phyloP scores from a whole-genome alignment of 2,113 vertebrate species.

The Diphyllodes magnificus region DNA sequence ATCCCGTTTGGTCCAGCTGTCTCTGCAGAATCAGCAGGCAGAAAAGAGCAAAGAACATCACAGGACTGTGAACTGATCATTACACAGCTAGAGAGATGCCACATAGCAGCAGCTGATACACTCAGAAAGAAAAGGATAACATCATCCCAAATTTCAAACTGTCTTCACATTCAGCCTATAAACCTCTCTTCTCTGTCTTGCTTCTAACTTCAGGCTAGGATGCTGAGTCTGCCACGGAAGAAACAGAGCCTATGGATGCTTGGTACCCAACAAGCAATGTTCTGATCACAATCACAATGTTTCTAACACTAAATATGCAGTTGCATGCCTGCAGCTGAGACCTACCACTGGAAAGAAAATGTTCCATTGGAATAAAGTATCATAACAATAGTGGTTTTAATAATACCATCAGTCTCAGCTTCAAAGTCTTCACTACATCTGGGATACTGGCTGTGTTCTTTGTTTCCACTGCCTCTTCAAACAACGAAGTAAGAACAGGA shows the following conservation, averaged over 20 bases:
- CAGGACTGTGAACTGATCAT: not conserved
- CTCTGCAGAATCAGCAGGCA: not conserved
- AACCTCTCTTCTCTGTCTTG: not conserved
- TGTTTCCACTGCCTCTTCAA: not conserved
- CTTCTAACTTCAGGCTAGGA: not conserved
- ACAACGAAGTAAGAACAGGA: not conserved
- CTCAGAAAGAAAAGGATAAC: not conserved
- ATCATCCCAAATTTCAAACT: not conserved
- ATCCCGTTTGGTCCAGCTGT: not conserved
- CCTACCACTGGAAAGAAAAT: not conserved
- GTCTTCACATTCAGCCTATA: not conserved
- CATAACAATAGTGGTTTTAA: not conserved
- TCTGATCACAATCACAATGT: not conserved
- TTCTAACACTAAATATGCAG: not conserved
- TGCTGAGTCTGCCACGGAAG: not conserved
- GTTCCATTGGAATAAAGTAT: not conserved
- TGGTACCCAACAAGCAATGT: not conserved
- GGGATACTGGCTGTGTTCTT: not conserved
- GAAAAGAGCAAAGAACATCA: not conserved
- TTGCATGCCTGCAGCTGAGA: not conserved
- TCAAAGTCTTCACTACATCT: not conserved
- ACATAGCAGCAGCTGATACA: not conserved
- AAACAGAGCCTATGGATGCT: not conserved
- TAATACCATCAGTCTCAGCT: not conserved
- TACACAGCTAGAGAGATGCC: not conserved